A percentile compares a stretch with the other conserved stretches of the same genome.
phyloP scores from a whole-genome alignment of 2,888 invertebrate genomes.

The Epirrhoe alternata region DNA sequence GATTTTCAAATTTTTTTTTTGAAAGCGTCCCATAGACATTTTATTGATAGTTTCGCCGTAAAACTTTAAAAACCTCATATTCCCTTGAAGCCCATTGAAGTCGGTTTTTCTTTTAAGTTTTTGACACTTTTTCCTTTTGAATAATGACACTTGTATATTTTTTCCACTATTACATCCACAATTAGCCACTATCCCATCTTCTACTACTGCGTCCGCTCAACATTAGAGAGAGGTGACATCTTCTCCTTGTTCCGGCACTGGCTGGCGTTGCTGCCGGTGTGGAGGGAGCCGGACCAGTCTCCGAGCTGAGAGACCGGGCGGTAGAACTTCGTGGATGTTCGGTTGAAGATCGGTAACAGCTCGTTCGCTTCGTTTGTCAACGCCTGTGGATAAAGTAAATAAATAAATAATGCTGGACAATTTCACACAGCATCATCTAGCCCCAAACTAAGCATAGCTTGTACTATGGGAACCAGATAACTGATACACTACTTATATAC shows the following conservation, averaged over 20 bases:
- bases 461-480: no score
- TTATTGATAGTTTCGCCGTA: no score
- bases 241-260: constrained; percentile 61
- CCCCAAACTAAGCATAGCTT: no score
- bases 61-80: no score
- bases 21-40: no score
- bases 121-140: no score
- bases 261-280: constrained; percentile 54
- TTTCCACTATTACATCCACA: no score
- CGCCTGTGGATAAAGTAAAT: constrained; percentile 86
- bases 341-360: constrained; percentile 98
- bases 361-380: constrained; percentile 98
- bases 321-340: constrained; percentile 96
- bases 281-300: constrained; percentile 91
- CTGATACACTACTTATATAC: no score
- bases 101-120: no score
- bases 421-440: background rate
- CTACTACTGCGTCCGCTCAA: constrained; percentile 13
- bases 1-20: no score
- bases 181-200: background rate
- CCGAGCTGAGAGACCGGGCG: constrained; percentile 91
- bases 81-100: no score
- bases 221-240: constrained; percentile 56
- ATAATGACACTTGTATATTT: no score
- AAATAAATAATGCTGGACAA: background rate